phyloP scores from a whole-genome alignment of 23 tunicate genomes.

The Clavelina lepadiformis region DNA sequence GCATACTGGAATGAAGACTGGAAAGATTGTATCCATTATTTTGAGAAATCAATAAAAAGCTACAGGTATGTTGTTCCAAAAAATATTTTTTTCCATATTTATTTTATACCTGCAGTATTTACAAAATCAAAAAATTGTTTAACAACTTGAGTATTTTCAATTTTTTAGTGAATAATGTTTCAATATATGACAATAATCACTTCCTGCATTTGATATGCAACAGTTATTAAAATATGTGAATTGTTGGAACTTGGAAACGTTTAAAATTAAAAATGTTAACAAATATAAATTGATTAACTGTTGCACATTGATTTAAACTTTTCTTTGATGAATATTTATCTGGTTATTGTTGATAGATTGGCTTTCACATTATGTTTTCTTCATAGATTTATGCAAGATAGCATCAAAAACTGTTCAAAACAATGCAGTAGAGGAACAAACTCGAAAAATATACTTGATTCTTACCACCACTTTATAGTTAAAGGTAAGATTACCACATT shows the following conservation, averaged over 20 bases:
- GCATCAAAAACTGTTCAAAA: slow-evolving; percentile 14
- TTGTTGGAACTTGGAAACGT: no score
- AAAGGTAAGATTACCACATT: no score
- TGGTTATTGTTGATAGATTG: not conserved
- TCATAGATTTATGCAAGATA: slow-evolving; percentile 12
- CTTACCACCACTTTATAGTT: no score
- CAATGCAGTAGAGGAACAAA: slow-evolving; percentile 1
- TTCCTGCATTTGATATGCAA: no score
- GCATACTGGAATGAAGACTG: slow-evolving; percentile 78
- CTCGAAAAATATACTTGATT: no score
- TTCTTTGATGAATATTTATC: no score
- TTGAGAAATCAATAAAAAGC: slow-evolving; percentile 45
- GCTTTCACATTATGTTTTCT: not conserved
- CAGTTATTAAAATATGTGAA: no score
- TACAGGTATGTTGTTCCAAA: slow-evolving; percentile 28
- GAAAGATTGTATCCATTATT: slow-evolving; percentile 31
- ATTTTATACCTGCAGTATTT: not conserved
- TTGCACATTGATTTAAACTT: no score
- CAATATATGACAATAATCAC: no score
- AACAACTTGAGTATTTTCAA: not conserved
- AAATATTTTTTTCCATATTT: not conserved
- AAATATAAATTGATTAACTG: no score
- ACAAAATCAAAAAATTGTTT: not conserved
- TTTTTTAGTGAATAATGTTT: no score
- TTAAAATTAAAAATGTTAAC: no score